phyloP scores from a whole-genome alignment of 2,888 invertebrate genomes.

The Andrena bucephala region DNA sequence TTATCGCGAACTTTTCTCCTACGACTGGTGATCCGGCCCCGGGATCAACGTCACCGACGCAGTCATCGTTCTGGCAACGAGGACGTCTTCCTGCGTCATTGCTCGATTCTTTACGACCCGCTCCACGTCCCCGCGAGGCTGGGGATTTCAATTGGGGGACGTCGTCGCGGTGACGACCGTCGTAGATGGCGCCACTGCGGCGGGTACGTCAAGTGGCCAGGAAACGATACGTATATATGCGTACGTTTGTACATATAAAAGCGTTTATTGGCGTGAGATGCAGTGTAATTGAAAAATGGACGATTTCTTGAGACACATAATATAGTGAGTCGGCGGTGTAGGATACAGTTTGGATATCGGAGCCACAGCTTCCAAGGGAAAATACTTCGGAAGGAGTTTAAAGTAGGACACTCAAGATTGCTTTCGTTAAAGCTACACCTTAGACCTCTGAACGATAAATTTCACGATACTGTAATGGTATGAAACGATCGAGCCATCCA shows the following conservation, averaged over 20 bases:
- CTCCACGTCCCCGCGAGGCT: not conserved
- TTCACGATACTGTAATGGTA: constrained; percentile 25
- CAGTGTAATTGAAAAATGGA: not conserved
- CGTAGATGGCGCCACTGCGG: not conserved
- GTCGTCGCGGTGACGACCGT: not conserved
- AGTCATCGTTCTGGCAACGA: constrained; percentile 13
- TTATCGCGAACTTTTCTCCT: constrained; percentile 39
- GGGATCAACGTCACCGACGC: constrained; percentile 27
- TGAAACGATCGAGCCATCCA: constrained; percentile 25
- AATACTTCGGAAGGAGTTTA: not conserved
- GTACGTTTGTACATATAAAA: no score
- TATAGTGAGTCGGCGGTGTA: not conserved
- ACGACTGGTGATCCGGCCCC: not conserved
- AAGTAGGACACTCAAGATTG: constrained; percentile 3
- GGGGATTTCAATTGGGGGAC: not conserved
- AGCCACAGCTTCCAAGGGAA: not conserved
- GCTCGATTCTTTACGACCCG: constrained; percentile 37
- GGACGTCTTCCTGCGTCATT: constrained; percentile 17
- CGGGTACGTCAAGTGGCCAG: not conserved
- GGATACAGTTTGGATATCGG: not conserved
- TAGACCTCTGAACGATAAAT: constrained; percentile 19
- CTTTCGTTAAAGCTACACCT: constrained; percentile 3
- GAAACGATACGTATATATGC: not conserved
- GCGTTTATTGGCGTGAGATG: not conserved
- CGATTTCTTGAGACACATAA: not conserved